Percentiles rank a stretch among this genome's conserved stretches.
These are phyloP conservation scores for Eupithecia insigniata DNA, from an alignment of 2,888 invertebrate species.

Conservation along the genomic window DNA sequence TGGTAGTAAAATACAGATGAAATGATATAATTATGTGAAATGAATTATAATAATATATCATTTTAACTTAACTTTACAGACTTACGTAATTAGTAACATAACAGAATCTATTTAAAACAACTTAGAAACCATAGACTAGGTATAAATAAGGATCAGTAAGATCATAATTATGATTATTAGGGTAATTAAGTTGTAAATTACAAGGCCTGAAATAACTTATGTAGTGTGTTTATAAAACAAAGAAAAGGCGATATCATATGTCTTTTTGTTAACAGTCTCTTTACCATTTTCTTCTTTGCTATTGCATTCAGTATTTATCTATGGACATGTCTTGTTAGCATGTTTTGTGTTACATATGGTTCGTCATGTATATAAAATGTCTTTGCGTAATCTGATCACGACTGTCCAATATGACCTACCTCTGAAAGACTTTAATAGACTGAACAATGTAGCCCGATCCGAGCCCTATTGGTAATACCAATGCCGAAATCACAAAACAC, in stretches of 20 bases:
- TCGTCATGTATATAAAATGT: constrained; percentile 56
- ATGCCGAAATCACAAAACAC: constrained; percentile 43
- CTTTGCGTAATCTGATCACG: constrained; percentile 74
- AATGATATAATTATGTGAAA: no score
- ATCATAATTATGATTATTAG: no score
- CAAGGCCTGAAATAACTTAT: no score
- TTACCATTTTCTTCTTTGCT: constrained; percentile 1
- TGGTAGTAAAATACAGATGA: background rate
- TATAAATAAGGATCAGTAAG: no score
- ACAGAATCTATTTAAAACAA: no score
- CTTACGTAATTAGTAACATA: no score
- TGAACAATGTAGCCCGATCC: constrained; percentile 74
- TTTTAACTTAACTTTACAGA: no score
- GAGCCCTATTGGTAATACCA: constrained; percentile 56
- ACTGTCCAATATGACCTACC: constrained; percentile 73
- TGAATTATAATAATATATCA: no score
- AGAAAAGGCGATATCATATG: background rate
- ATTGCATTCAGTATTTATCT: constrained; percentile 10
- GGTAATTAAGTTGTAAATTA: no score
- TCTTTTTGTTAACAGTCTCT: background rate
- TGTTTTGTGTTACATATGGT: constrained; percentile 57
- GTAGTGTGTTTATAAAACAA: background rate
- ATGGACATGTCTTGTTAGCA: constrained; percentile 54
- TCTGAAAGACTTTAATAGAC: constrained; percentile 80
- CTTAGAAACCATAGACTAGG: no score